Evolutionary conservation across 1,140 invertebrate species (phyloP).

Genomic region (Acromyrmex heyeri): DNA sequence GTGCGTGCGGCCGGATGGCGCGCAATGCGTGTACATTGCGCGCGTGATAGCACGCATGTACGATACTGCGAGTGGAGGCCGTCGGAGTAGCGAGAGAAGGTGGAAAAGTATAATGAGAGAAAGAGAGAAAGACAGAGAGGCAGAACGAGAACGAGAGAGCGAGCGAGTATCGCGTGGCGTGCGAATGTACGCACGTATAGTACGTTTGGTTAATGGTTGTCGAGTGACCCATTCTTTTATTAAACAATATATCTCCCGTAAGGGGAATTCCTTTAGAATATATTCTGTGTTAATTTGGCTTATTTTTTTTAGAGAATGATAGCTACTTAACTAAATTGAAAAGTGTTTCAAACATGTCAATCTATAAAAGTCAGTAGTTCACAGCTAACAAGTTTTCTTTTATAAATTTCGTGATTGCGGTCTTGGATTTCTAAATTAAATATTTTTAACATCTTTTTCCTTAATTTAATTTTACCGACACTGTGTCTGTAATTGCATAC

Average conservation of each 20-base stretch:
- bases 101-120: not conserved
- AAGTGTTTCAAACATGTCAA: too few species aligned
- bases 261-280: too few species aligned
- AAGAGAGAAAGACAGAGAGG: slow-evolving; percentile 18
- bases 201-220: not conserved
- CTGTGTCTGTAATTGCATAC: too few species aligned
- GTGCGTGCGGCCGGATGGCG: not conserved
- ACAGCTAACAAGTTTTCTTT: too few species aligned
- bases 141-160: not conserved
- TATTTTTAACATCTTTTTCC: too few species aligned
- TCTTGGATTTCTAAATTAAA: too few species aligned
- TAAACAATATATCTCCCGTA: not conserved
- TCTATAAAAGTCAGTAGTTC: too few species aligned
- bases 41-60: slow-evolving; percentile 44
- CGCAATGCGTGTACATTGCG: not conserved
- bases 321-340: too few species aligned
- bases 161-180: not conserved
- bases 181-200: not conserved
- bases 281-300: too few species aligned
- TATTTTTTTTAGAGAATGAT: too few species aligned
- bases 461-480: too few species aligned
- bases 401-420: too few species aligned
- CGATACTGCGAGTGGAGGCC: not conserved
- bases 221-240: slow-evolving; percentile 1
- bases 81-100: slow-evolving; percentile 12